phyloP scores from a whole-genome alignment of 2,113 vertebrate genomes.

The Leptosomus discolor region DNA sequence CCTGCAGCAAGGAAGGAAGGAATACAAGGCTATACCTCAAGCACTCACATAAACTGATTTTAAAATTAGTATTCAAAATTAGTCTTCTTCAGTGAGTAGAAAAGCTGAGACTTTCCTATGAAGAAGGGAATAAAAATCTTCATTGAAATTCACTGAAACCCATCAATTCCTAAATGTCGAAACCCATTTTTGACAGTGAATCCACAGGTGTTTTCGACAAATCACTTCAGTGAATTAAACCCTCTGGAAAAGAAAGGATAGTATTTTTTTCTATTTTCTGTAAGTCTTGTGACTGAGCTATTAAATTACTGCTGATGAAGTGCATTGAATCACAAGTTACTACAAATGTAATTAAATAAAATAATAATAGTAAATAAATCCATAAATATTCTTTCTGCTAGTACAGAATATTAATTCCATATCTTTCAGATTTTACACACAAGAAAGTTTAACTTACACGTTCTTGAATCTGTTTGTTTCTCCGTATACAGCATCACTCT shows the following conservation, averaged over 20 bases:
- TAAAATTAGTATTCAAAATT: background rate
- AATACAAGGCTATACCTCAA: background rate
- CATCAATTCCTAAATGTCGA: background rate
- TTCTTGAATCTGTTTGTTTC: background rate
- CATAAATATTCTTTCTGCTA: background rate
- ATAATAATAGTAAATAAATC: background rate
- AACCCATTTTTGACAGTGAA: background rate
- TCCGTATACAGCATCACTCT: background rate
- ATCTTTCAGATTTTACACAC: background rate
- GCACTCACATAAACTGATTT: background rate
- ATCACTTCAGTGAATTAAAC: background rate
- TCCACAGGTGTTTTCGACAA: background rate
- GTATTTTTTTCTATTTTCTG: rapidly evolving
- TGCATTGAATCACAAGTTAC: background rate
- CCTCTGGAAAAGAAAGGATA: background rate
- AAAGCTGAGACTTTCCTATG: background rate
- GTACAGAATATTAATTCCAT: background rate
- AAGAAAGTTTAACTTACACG: background rate
- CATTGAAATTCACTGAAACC: background rate
- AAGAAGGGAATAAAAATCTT: background rate
- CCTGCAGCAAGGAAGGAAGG: background rate
- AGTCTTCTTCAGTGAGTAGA: background rate
- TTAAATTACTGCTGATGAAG: background rate
- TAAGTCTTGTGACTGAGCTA: background rate
- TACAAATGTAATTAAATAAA: background rate